Evolutionary conservation across 2,888 invertebrate genomes (phyloP).

Genomic region (Dioctria rufipes): DNA sequence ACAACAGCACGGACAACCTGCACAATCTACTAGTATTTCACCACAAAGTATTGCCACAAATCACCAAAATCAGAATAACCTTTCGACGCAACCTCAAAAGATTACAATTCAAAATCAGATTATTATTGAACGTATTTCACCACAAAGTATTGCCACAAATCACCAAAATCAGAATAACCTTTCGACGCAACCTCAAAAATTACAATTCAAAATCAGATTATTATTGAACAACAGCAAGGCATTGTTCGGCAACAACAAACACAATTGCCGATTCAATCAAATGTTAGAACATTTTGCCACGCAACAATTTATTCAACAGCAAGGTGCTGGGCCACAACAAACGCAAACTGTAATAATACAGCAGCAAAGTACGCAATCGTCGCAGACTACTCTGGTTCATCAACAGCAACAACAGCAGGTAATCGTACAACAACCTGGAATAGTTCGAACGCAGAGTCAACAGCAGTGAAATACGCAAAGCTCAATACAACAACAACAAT

Average conservation of each 20-base stretch:
- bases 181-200: slow-evolving; percentile 60
- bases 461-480: slow-evolving; percentile 74
- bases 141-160: slow-evolving; percentile 24
- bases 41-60: slow-evolving; percentile 15
- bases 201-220: slow-evolving; percentile 72
- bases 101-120: slow-evolving; percentile 72
- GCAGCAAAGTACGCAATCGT: slow-evolving; percentile 63
- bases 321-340: slow-evolving; percentile 69
- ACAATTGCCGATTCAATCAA: slow-evolving; percentile 69
- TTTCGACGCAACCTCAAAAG: slow-evolving; percentile 56
- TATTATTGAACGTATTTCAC: no score
- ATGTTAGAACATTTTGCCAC: slow-evolving; percentile 51
- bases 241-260: slow-evolving; percentile 74
- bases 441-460: slow-evolving; percentile 69
- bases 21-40: slow-evolving; percentile 66
- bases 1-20: slow-evolving; percentile 52
- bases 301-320: slow-evolving; percentile 67
- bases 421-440: slow-evolving; percentile 57
- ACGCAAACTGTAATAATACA: slow-evolving; percentile 70
- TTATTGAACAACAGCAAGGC: slow-evolving; percentile 70
- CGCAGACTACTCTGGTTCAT: slow-evolving; percentile 66
- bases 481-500: slow-evolving; percentile 64
- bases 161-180: slow-evolving; percentile 36
- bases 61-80: slow-evolving; percentile 14
- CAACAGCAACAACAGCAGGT: slow-evolving; percentile 70